phyloP scores from a whole-genome alignment of 2,797 vertebrate species.

The Hypotaenidia philippensis region DNA sequence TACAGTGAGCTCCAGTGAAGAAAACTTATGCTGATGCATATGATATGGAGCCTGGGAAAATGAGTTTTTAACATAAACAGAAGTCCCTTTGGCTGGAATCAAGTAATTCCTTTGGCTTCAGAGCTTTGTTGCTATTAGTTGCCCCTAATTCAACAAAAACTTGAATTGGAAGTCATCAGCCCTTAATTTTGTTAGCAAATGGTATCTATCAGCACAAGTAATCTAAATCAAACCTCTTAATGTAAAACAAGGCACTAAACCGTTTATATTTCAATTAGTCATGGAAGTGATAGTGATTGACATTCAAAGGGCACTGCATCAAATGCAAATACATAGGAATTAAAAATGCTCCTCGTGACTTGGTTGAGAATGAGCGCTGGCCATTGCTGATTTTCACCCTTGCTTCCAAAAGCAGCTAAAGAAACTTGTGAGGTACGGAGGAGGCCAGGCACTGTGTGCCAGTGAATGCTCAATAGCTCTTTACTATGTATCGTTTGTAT shows the following conservation, averaged over 20 bases:
- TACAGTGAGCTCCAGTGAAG: not conserved
- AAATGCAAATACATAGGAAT: not conserved
- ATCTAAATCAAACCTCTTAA: not conserved
- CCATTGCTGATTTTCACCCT: not conserved
- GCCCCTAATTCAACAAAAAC: not conserved
- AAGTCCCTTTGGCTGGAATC: not conserved
- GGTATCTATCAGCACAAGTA: not conserved
- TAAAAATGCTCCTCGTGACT: not conserved
- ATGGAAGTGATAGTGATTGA: not conserved
- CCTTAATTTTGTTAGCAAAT: slow-evolving; percentile 14
- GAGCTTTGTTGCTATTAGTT: not conserved
- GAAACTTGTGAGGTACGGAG: not conserved
- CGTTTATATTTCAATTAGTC: not conserved
- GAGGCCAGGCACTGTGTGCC: not conserved
- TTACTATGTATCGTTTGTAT: not conserved
- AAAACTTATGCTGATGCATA: not conserved
- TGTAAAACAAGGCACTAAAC: not conserved
- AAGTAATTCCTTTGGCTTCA: not conserved
- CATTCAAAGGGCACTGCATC: not conserved
- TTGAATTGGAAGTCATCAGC: not conserved
- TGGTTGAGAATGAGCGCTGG: not conserved
- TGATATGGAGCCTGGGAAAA: not conserved
- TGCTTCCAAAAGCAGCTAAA: not conserved
- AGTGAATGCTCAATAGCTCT: not conserved
- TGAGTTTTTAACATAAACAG: not conserved